These are phyloP conservation scores for Nansenia antarctica DNA, from an alignment of 2,113 vertebrate species.

Conservation along the genomic window DNA sequence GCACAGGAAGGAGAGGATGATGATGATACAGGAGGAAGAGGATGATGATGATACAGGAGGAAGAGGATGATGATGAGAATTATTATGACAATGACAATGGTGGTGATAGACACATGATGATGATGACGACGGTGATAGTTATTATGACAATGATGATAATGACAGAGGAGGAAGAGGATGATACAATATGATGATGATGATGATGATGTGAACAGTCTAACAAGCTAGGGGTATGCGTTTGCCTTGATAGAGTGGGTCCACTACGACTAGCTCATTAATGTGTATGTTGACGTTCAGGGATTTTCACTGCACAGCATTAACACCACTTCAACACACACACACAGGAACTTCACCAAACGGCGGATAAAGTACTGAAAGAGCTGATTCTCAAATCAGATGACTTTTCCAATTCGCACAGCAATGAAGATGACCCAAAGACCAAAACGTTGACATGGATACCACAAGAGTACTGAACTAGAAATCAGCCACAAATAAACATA, in stretches of 20 bases:
- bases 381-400: background rate
- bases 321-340: background rate
- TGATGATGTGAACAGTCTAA: too few relatives aligned
- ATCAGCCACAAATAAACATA: background rate
- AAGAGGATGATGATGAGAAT: background rate
- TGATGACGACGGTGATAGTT: too few relatives aligned
- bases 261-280: background rate
- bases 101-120: background rate
- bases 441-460: background rate
- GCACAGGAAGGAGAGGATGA: background rate
- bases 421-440: background rate
- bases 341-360: background rate
- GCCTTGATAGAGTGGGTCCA: background rate
- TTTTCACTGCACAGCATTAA: background rate
- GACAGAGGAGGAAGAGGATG: too few relatives aligned
- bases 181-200: too few relatives aligned
- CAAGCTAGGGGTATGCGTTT: too few relatives aligned
- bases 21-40: too few relatives aligned
- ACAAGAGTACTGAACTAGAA: background rate
- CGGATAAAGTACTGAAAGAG: too few relatives aligned
- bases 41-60: too few relatives aligned
- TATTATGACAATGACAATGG: background rate
- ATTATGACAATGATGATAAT: too few relatives aligned
- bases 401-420: background rate
- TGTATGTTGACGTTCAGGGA: slow-evolving; percentile 1